Base-by-base conservation (phyloP, 1,140 invertebrate species). In the Tetragnatha versicolor region DNA sequence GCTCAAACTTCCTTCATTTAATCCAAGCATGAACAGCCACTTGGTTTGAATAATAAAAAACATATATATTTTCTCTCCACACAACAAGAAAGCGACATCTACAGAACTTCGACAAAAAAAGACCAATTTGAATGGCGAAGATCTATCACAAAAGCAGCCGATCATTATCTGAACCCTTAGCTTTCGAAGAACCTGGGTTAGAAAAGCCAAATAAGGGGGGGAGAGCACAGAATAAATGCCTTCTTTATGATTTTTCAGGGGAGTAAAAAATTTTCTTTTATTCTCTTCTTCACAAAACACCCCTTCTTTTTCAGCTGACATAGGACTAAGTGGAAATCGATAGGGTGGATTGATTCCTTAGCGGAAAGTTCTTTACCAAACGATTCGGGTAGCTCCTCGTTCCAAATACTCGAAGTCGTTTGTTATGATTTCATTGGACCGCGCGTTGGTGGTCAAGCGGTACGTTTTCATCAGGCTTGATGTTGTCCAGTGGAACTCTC, bases 321-420 rank as follows among this genome's bases (percentile, higher is more conserved):
- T 53, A 60, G 58, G 39, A 22, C 72, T 75, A 75, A 75, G 72
- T 75, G 72, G 58, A 75, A 75, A 75, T 75, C 72, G 63, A 75
- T 75, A 75, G 29, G 58, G 12, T 49, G 35, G 39, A 75, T 75
- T 47, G 72, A 75, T 75, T 75, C 58, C 20, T 22, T 37, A n/a
- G n/a, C n/a, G n/a, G n/a, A n/a, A n/a, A n/a, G n/a, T n/a, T n/a
- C n/a, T n/a, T n/a, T n/a, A n/a, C n/a, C n/a, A n/a, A n/a, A n/a
- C n/a, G n/a, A n/a, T n/a, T n/a, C n/a, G n/a, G n/a, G n/a, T n/a
- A n/a, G n/a, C n/a, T n/a, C n/a, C n/a, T n/a, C n/a, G n/a, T n/a
- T n/a, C n/a, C n/a, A n/a, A n/a, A n/a, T n/a, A n/a, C n/a, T n/a
- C n/a, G n/a, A n/a, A n/a, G n/a, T n/a, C n/a, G n/a, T n/a, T n/a